Base-by-base conservation (phyloP, 1,140 invertebrate genomes). In the Mizuhopecten yessoensis region DNA sequence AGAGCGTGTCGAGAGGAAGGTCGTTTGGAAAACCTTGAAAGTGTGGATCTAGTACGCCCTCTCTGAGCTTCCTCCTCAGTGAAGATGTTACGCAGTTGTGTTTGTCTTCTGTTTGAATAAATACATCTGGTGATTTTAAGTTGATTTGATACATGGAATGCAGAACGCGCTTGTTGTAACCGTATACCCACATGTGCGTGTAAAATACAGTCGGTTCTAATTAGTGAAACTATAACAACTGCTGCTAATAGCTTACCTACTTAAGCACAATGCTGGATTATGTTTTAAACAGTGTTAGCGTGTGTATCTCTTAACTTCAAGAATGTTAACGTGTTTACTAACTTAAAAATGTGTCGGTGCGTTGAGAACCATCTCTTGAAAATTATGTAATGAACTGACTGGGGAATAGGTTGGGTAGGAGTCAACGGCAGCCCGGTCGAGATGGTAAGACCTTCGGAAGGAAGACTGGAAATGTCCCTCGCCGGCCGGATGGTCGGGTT, bases 91-190 rank as follows among this genome's bases (percentile, higher is more conserved):
- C 23, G 3, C 23, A 75, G 23, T n/a, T 75, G 57, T 75, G n/a
- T 75, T 17, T 29, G 23, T n/a, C 57, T 29, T 17, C 23, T 29
- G 23, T 75, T 29, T 75, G 57, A 75, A 75, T 75, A 75, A 75
- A 75, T 75, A 75, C 57, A 75, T 75, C 57, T 75, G 57, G 57
- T 75, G 57, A 75, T 75, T 75, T 39, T 29, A 75, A 75, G 57
- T 75, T 75, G 57, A 75, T 75, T 75, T 75, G 57, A 75, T 75
- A n/a, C 0, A 45, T 10, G 17, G 42, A 45, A 45, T 45, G 9
- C 42, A 13, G 9, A 17, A 1, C 17, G 23, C 11, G 1, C n/a
- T 29, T 75, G 57, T n/a, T 5, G 57, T 75, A 75, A 75, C 57
- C 5, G 57, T 29, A 75, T n/a, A 5, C 29, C 17, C n/a, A 29